Evolutionary conservation across 2,888 invertebrate genomes (phyloP).

Genomic region (Anoncus sp.): DNA sequence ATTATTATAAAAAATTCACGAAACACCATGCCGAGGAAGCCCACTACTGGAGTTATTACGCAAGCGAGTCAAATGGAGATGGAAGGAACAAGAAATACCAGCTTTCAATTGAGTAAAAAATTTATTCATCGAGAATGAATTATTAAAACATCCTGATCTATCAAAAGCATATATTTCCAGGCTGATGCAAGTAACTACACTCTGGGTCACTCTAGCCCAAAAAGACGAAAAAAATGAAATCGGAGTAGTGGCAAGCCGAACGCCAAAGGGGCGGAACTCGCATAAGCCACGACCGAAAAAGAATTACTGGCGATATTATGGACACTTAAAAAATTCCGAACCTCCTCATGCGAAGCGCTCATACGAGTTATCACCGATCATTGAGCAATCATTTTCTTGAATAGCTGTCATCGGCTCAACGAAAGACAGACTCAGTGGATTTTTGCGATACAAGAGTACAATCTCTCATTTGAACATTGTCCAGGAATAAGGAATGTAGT

Average conservation of each 20-base stretch:
- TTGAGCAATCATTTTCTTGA: no score
- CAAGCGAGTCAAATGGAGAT: slow-evolving; percentile 15
- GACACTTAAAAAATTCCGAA: background rate
- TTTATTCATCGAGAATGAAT: slow-evolving; percentile 25
- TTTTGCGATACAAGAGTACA: background rate
- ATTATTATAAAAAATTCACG: no score
- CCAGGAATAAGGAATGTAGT: no score
- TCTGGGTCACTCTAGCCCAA: background rate
- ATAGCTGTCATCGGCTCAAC: background rate
- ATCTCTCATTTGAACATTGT: no score
- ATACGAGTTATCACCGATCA: no score
- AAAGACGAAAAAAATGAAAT: background rate
- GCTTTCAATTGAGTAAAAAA: slow-evolving; percentile 59
- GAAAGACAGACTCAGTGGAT: background rate
- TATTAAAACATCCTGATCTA: background rate
- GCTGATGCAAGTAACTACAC: background rate
- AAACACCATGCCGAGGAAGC: slow-evolving; percentile 34
- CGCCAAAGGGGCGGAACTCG: background rate
- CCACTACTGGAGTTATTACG: slow-evolving; percentile 35
- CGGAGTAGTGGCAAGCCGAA: background rate
- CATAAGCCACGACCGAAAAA: background rate
- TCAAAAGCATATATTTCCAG: background rate
- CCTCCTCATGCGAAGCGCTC: background rate
- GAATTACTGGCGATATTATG: background rate
- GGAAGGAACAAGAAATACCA: slow-evolving; percentile 63